These are phyloP conservation scores for Cliona cf. orientalis DNA, from an alignment of 37 sponge, comb jelly and placozoan genomes.

Conservation along the genomic window DNA sequence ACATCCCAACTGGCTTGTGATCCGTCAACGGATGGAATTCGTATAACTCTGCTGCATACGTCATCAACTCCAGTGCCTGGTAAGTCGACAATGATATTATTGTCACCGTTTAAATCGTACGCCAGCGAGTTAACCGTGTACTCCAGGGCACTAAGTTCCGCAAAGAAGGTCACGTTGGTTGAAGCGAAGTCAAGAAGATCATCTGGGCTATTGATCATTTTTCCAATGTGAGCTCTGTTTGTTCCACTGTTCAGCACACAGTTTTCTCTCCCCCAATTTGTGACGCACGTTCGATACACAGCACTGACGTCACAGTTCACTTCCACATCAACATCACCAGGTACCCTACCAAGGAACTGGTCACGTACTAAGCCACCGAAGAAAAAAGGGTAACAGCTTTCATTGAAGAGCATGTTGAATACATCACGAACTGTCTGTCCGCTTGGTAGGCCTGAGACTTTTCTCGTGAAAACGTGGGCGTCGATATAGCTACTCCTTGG, in stretches of 20 bases:
- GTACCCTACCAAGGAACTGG: not conserved
- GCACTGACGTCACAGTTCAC: not conserved
- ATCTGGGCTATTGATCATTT: not conserved
- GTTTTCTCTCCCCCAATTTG: not conserved
- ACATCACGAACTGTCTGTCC: not conserved
- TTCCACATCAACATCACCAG: slow-evolving; percentile 14
- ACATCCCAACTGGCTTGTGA: not conserved
- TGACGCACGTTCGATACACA: not conserved
- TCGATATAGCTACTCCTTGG: too few relatives aligned
- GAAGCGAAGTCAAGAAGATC: slow-evolving; percentile 1
- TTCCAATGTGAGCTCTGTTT: not conserved
- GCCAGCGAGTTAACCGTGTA: slow-evolving; percentile 14
- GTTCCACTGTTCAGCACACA: not conserved
- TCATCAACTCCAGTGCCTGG: slow-evolving; percentile 3
- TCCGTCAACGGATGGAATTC: slow-evolving; percentile 5
- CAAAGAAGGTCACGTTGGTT: not conserved
- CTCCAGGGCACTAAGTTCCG: not conserved
- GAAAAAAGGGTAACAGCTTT: not conserved
- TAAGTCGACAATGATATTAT: not conserved
- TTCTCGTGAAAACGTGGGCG: too few relatives aligned
- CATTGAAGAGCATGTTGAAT: not conserved
- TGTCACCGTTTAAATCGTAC: slow-evolving; percentile 1
- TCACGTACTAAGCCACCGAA: not conserved
- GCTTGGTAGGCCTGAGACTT: too few relatives aligned
- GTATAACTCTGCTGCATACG: slow-evolving; percentile 6